phyloP scores from a whole-genome alignment of 2,797 vertebrate genomes.

The Pteropus rufus region DNA sequence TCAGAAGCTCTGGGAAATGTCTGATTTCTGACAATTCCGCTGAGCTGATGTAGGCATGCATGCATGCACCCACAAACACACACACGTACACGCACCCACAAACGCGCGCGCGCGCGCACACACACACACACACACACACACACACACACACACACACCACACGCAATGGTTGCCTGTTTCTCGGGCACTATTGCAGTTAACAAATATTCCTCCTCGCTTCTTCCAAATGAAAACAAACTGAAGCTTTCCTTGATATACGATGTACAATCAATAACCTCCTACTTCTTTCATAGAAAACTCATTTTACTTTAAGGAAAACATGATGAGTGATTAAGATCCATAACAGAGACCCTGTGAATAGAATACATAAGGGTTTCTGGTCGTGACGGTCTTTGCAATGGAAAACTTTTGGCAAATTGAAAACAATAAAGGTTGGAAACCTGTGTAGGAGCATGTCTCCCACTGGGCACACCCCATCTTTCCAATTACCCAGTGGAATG shows the following conservation, averaged over 20 bases:
- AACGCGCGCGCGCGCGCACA: neutral
- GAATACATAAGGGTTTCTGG: neutral
- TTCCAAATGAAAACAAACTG: neutral
- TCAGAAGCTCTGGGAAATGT: neutral
- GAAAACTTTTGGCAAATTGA: conserved; percentile 23
- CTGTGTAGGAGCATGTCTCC: neutral
- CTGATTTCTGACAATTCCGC: neutral
- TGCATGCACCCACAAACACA: rapidly evolving
- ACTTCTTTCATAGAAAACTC: neutral
- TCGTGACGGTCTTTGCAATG: neutral
- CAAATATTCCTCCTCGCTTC: neutral
- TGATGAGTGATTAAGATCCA: neutral
- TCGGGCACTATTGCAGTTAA: neutral
- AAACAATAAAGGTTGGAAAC: neutral
- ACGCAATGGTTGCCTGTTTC: rapidly evolving
- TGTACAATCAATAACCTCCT: neutral
- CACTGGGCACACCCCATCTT: neutral
- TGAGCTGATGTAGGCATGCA: neutral
- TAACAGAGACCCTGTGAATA: neutral
- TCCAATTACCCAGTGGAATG: neutral
- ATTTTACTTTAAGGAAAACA: conserved; percentile 51
- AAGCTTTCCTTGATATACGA: neutral
- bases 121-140: neutral
- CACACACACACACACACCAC: neutral
- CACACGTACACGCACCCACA: rapidly evolving